Evolutionary conservation across 1,140 invertebrate species (phyloP), one percentile per base, ranked within the genome.

Genomic region (Diabrotica undecimpunctata): DNA sequence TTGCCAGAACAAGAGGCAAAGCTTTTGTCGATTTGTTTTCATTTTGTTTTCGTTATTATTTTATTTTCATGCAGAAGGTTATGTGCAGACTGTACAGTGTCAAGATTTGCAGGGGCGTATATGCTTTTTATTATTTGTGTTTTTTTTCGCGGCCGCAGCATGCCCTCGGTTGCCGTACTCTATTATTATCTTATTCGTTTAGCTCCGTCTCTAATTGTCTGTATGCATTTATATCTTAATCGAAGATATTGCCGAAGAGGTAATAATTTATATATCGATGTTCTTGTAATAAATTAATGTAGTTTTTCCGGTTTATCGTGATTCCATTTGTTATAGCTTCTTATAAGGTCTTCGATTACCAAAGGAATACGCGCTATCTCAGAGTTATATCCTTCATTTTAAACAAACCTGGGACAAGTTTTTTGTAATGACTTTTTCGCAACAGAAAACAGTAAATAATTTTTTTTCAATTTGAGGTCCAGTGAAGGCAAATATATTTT

Each of bases 141-240:
- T 46, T 46, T 46, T 46, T 46, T 46, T 6, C 8, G n/a, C 8
- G n/a, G 39, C 63, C 54, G 61, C 36, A 71, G 14, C 10, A 64
- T 60, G 67, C 68, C 68, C 61, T 58, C 66, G 62, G 70, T 61
- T 41, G 66, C 66, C 62, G 64, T 58, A 70, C 64, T 66, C 64
- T 72, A 65, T 69, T 70, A 72, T 72, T 72, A 72, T 69, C 70
- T 64, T 56, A 66, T 70, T 72, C 68, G 66, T 59, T 58, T 63
- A 67, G 55, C 66, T 60, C 54, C 66, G 35, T 62, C 56, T 60
- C 56, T 67, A 67, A 67, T 67, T 67, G 66, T 64, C 52, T 67
- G 66, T 67, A 64, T 62, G 62, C 57, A 62, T 66, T 62, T 58
- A 64, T 54, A 64, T 64, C 62, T 64, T 52, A 57, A 64, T 64